These are phyloP conservation scores for Drosophila colorata DNA, from an alignment of 2,888 invertebrate species.

Conservation along the genomic window DNA sequence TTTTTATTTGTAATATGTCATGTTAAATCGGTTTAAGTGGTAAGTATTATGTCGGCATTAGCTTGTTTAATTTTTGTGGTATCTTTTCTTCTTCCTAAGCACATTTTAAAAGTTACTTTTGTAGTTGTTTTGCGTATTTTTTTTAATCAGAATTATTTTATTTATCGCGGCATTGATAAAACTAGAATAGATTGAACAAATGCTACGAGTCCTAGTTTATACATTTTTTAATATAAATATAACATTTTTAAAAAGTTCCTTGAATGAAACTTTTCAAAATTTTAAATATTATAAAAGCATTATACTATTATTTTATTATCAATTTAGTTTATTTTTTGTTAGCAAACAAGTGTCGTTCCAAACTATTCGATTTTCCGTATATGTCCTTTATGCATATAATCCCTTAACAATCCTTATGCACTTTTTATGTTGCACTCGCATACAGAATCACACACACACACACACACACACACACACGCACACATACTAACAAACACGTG, in stretches of 20 bases:
- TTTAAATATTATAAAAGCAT: too few species aligned
- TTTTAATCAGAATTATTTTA: too few species aligned
- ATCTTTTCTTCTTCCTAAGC: background rate
- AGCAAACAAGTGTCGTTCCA: constrained; percentile 20
- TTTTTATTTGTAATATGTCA: too few species aligned
- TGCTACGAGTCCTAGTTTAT: too few species aligned
- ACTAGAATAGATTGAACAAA: background rate
- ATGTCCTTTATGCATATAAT: constrained; percentile 5
- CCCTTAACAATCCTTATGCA: constrained; percentile 25
- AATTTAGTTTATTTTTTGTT: background rate
- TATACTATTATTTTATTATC: too few species aligned
- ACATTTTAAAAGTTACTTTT: background rate
- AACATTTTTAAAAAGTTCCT: too few species aligned
- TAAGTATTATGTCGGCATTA: too few species aligned
- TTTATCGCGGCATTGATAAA: background rate
- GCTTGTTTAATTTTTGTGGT: too few species aligned
- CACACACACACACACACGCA: constrained; percentile 27
- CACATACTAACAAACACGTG: constrained; percentile 36
- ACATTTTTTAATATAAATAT: too few species aligned
- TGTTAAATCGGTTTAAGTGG: too few species aligned
- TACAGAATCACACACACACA: constrained; percentile 22
- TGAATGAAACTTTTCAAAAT: too few species aligned
- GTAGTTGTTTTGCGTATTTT: background rate
- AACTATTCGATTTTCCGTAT: background rate
- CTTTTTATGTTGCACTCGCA: constrained; percentile 34